Base-by-base conservation (phyloP, 1,140 invertebrate genomes). In the Nephotettix cincticeps region DNA sequence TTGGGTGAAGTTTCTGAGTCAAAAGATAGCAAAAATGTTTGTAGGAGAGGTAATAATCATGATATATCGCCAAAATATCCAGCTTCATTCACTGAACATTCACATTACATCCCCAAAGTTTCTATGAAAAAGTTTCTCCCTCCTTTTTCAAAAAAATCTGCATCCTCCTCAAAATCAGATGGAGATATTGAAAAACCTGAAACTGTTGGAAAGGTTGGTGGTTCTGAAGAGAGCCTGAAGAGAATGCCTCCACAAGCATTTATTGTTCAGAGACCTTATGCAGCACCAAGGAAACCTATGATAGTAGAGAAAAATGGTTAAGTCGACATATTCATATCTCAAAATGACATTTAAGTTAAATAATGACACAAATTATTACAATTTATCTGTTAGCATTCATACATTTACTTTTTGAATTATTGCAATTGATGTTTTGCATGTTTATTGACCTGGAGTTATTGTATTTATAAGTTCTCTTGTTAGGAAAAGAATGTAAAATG, bases 221-320 rank as follows among this genome's bases (percentile, higher is more conserved):
- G 56, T 14, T 61, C 56, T 28, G 32, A 68, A 25, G 45, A 68
- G 29, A 68, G 4, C 25, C n/a, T 43, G 19, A 66, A 36, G 27
- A 68, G 29, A 29, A 82, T 80, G 80, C 82, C 21, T 72, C 82
- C 23, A 14, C 32, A 36, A 36, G 14, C 32, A 36, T 36, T 36
- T 36, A n/a, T 51, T n/a, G 3, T 51, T 17, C 6, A 21, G 19
- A 61, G 56, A 61, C 56, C 56, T 14, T 29, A 25, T 28, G 56
- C 6, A 6, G 4, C 56, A 2, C 27, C 27, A 27, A 27, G 23
- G 23, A 54, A 21, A 54, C 19, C 9, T 21, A n/a, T 54, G 11
- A 6, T 21, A 11, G 21, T 21, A 19, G 47, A 54, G 11, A 19
- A 54, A 6, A 54, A 19, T 4, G 23, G 23, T 11, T 11, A 54